Base-by-base conservation (phyloP, 1,140 invertebrate genomes). In the Cotesia typhae region DNA sequence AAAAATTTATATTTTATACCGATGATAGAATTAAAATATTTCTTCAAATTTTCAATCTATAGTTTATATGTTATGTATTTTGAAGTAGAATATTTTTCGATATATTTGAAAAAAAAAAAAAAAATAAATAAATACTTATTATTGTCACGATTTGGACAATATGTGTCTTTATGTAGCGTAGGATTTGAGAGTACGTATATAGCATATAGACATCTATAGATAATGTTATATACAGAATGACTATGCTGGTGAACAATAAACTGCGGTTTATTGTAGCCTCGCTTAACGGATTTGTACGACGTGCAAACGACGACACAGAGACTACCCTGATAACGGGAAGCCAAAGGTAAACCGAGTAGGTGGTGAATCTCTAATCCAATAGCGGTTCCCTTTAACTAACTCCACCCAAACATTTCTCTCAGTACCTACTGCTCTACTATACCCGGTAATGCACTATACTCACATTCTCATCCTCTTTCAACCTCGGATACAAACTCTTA, bases 311-410 rank as follows among this genome's bases (percentile, higher is more conserved):
- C 77, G 75, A 59, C 57, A 59, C 20, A 59, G 57, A 59, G 57
- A 59, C 57, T 59, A 47, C 41, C 41, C 57, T 63, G 66, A 70
- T 60, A 57, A 69, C 69, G 72, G 65, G 72, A 70, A 75, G 64
- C 68, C 72, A 72, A 74, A 75, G 74, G 76, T 77, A 76, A 76
- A 74, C 64, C 67, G 71, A 70, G 68, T 74, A 57, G 51, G 69
- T 61, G 65, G 68, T 78, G 74, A 70, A 70, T 79, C 76, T 78
- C 78, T 84, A 83, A 84, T 84, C 80, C 79, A 82, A 82, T 83
- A 81, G 81, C 73, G 78, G 76, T 78, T 82, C 78, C 80, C 78
- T 80, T 75, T 80, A 79, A 82, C 79, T 80, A 83, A 83, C 79
- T 78, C 28, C 20, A 52, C 47, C 65, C 41, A 37, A 63, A 36